phyloP scores from a whole-genome alignment of 1,140 invertebrate genomes.

The Drosophila ercepeae region DNA sequence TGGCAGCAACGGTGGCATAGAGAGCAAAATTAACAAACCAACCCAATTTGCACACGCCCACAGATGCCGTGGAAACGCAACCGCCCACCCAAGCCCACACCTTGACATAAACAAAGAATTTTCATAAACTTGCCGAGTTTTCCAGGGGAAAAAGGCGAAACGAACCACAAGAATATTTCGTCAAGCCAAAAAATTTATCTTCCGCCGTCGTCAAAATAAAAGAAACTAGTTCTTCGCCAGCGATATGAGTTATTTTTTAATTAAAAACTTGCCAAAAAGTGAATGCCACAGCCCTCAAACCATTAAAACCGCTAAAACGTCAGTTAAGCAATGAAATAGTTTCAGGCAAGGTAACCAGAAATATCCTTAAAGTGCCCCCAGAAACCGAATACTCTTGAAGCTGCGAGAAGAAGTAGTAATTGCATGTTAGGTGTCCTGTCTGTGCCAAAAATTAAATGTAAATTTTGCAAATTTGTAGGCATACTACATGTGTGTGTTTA shows the following conservation, averaged over 20 bases:
- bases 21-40: constrained; percentile 76
- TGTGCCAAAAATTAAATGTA: constrained; percentile 43
- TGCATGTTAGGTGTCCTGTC: constrained; percentile 32
- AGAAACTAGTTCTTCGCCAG: constrained; percentile 2
- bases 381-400: neutral
- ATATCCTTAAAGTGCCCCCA: constrained; percentile 8
- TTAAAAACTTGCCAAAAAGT: constrained; percentile 60
- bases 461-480: constrained; percentile 12
- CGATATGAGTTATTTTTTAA: constrained; percentile 76
- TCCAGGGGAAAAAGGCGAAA: constrained; percentile 4
- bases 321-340: constrained; percentile 23
- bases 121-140: constrained; percentile 68
- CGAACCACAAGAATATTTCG: constrained; percentile 74
- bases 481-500: neutral
- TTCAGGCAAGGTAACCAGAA: neutral
- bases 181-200: constrained; percentile 73
- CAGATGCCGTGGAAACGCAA: neutral
- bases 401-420: constrained; percentile 9
- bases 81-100: constrained; percentile 17
- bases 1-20: constrained; percentile 51
- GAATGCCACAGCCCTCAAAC: constrained; percentile 10
- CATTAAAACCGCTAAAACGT: constrained; percentile 52
- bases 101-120: constrained; percentile 70
- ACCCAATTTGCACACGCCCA: constrained; percentile 57
- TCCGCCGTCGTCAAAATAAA: constrained; percentile 3